A percentile compares a stretch with the other conserved stretches of the same genome.
phyloP scores from a whole-genome alignment of 2,888 invertebrate genomes.

The Drosophila borealis region DNA sequence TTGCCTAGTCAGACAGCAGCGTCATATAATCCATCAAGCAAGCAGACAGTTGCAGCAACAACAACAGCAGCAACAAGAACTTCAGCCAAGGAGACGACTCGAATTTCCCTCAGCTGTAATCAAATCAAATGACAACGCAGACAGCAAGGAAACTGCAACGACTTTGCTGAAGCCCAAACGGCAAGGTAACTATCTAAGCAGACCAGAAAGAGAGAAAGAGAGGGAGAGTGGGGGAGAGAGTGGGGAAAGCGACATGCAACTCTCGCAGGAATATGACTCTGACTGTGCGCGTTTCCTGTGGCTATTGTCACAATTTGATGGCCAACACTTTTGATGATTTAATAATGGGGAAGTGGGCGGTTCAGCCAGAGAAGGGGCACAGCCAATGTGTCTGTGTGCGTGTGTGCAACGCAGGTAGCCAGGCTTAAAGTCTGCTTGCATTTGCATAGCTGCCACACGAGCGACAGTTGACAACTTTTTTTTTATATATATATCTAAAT shows the following conservation, averaged over 20 bases:
- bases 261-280: conserved; percentile 21
- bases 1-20: conserved; percentile 33
- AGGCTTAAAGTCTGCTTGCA: conserved; percentile 43
- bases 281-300: conserved; percentile 30
- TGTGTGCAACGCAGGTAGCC: conserved; percentile 5
- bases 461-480: conserved; percentile 72
- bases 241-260: conserved; percentile 8
- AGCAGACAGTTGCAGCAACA: conserved; percentile 62
- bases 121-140: conserved; percentile 75
- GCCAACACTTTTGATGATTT: conserved; percentile 74
- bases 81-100: conserved; percentile 43
- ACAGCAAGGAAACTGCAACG: conserved; percentile 47
- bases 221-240: background rate
- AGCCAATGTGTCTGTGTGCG: conserved; percentile 29
- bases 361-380: background rate
- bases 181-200: conserved; percentile 48
- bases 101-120: conserved; percentile 66
- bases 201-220: background rate
- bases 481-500: conserved; percentile 8
- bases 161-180: conserved; percentile 48
- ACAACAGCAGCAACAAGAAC: conserved; percentile 9
- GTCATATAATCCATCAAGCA: conserved; percentile 72
- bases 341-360: conserved; percentile 45
- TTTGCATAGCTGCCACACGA: conserved; percentile 62
- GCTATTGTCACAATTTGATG: conserved; percentile 73